phyloP scores from a whole-genome alignment of 2,888 invertebrate species.

The Azorinus chamasolen region DNA sequence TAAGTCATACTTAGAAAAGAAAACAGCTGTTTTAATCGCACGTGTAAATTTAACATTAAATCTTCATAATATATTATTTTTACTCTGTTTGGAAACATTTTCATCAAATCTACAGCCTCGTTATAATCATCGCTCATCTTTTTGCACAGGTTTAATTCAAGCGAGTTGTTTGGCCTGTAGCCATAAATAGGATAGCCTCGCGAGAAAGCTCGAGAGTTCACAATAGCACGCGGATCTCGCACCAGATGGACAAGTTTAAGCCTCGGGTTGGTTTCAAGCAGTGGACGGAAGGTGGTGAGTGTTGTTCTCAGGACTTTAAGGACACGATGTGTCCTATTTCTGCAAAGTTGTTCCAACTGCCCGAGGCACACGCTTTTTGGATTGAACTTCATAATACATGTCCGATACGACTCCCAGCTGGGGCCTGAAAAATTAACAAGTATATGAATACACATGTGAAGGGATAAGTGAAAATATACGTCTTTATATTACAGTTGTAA shows the following conservation, averaged over 20 bases:
- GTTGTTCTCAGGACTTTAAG: constrained; percentile 30
- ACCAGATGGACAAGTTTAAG: constrained; percentile 43
- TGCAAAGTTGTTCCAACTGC: constrained; percentile 18
- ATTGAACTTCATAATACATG: constrained; percentile 30
- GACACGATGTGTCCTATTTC: constrained; percentile 11
- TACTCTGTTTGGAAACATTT: constrained; percentile 28
- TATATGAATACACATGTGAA: neutral
- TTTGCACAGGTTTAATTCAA: constrained; percentile 32
- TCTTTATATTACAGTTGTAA: no score
- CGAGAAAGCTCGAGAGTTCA: constrained; percentile 32
- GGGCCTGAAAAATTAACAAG: constrained; percentile 40
- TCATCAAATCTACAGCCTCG: constrained; percentile 17
- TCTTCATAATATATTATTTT: constrained; percentile 41
- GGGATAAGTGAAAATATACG: no score
- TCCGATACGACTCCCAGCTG: constrained; percentile 46
- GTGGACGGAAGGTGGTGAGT: constrained; percentile 27
- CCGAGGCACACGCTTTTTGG: constrained; percentile 41
- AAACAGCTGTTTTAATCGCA: constrained; percentile 30
- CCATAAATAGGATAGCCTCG: constrained; percentile 37
- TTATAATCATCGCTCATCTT: constrained; percentile 30
- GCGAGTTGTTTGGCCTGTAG: constrained; percentile 26
- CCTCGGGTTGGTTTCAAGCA: constrained; percentile 26
- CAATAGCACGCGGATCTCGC: constrained; percentile 41
- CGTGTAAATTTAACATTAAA: constrained; percentile 35
- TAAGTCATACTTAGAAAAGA: constrained; percentile 30